phyloP scores from a whole-genome alignment of 2,888 invertebrate genomes.

The Synergus laeviventris region DNA sequence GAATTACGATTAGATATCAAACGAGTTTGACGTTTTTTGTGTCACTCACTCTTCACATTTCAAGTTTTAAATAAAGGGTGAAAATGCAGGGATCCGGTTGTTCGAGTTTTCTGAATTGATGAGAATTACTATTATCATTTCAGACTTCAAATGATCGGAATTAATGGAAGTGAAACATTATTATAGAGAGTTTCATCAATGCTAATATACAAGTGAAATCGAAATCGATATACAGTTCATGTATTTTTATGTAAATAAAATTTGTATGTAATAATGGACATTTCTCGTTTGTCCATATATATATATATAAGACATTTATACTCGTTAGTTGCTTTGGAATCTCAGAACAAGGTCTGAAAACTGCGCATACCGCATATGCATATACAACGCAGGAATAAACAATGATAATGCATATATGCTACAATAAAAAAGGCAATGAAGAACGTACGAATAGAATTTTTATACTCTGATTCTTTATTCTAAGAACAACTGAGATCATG shows the following conservation, averaged over 20 bases:
- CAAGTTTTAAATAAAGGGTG: constrained; percentile 2
- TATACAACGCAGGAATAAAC: not conserved
- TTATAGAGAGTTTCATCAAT: not conserved
- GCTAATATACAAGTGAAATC: not conserved
- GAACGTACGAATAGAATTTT: not conserved
- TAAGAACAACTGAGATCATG: not conserved
- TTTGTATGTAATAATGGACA: not conserved
- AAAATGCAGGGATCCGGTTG: constrained; percentile 2
- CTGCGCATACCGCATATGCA: not conserved
- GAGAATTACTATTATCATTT: not conserved
- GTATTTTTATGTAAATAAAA: not conserved
- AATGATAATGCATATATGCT: not conserved
- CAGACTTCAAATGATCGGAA: not conserved
- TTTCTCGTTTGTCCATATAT: not conserved
- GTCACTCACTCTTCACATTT: not conserved
- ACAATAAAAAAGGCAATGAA: not conserved
- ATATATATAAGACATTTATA: not conserved
- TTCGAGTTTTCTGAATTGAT: constrained; percentile 5
- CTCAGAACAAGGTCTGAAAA: not conserved
- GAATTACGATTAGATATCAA: not conserved
- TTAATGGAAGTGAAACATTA: not conserved
- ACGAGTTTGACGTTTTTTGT: not conserved
- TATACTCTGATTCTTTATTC: not conserved
- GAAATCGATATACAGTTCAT: not conserved
- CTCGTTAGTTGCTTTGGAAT: not conserved